These are phyloP conservation scores for Umimayanthus chanpuru DNA, from an alignment of 92 coral and sea anemone genomes.

Conservation along the genomic window DNA sequence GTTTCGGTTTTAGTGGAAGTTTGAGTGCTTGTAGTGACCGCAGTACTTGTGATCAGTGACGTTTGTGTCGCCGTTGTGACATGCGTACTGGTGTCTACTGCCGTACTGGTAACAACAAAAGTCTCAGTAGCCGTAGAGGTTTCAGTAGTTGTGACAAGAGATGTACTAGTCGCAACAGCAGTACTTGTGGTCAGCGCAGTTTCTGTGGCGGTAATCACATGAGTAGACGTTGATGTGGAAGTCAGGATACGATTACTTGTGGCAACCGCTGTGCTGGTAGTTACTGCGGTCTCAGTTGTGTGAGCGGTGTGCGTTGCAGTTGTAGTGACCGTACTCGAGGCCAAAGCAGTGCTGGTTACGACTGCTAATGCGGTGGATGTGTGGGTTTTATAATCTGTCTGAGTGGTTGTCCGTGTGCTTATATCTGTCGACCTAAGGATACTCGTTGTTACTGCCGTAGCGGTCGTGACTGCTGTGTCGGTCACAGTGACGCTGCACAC, in stretches of 20 bases:
- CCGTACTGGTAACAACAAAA: slow-evolving; percentile 10
- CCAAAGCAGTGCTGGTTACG: slow-evolving; percentile 12
- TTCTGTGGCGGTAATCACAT: slow-evolving; percentile 9
- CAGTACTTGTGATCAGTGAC: slow-evolving; percentile 23
- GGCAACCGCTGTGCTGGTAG: slow-evolving; percentile 28
- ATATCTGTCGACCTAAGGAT: neutral
- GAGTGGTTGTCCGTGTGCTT: neutral
- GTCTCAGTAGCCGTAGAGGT: slow-evolving; percentile 7
- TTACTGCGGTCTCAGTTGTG: neutral
- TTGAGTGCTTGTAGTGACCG: slow-evolving; percentile 9
- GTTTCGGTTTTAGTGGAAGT: slow-evolving; percentile 14
- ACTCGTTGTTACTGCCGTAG: neutral
- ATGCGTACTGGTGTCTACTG: slow-evolving; percentile 31
- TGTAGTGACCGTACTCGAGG: neutral
- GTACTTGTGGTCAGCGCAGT: slow-evolving; percentile 42
- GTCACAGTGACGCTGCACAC: slow-evolving; percentile 4
- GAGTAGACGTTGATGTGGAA: neutral
- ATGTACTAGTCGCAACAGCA: slow-evolving; percentile 19
- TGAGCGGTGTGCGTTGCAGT: slow-evolving; percentile 4
- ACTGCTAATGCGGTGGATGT: slow-evolving; percentile 2
- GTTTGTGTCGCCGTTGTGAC: slow-evolving; percentile 20
- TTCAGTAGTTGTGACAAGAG: neutral
- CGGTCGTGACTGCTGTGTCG: neutral
- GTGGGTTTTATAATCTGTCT: neutral
- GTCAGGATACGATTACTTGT: neutral